Evolutionary conservation across 1,140 invertebrate species (phyloP), one percentile per base, ranked within the genome.

Genomic region (Aporrectodea caliginosa): DNA sequence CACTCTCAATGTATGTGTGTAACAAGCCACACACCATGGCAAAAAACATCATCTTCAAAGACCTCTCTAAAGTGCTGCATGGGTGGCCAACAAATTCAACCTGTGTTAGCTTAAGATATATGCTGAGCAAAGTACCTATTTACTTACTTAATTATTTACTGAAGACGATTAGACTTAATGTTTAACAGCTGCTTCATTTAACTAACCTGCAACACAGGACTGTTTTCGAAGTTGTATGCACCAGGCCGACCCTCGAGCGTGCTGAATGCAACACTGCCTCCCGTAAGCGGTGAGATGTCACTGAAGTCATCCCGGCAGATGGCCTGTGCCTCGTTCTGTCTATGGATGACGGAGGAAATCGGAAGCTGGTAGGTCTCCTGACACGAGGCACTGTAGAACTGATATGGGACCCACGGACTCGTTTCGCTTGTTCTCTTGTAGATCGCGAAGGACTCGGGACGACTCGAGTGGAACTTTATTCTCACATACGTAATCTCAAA

Each of bases 401-500:
- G 97, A 90, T 95, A 99, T 0, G 97, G 96, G 79, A 93, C 92
- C 98, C 97, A 99, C 1, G 91, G 90, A 0, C 92, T 92, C 29
- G 33, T 35, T 76, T 29, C n/a, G 43, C 91, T 80, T 1, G 87
- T 90, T 78, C 94, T 92, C 85, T 98, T 98, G 87, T 95, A 98
- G 82, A 99, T 96, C 12, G 94, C 94, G 90, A 99, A 99, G 88
- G 95, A 98, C 85, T 99, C 97, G 0, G 98, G 98, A 71, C 97
- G 90, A 0, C 96, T 95, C 0, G 96, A 97, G 81, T 95, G 93
- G 89, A 98, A 99, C 81, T 95, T 91, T 27, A 99, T 89, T 73
- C 95, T 90, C 0, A 99, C 93, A 85, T 98, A 99, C 0, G 96
- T 99, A 80, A 99, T 98, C 84, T 99, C 97, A 85, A 94, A 99